Percentiles rank a stretch among this genome's conserved stretches.
phyloP scores from a whole-genome alignment of 2,888 invertebrate genomes.

The Lydus trimaculatus region DNA sequence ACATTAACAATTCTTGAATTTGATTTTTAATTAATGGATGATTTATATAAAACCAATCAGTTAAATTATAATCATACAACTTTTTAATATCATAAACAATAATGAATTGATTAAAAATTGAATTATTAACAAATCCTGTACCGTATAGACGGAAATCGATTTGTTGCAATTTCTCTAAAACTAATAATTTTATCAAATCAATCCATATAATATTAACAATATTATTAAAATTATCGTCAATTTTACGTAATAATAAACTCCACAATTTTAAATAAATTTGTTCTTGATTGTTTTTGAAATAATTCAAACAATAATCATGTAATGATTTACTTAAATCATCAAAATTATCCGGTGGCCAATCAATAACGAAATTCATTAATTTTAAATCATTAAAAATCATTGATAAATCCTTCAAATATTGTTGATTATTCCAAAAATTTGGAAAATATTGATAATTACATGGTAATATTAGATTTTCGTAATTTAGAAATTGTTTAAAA shows the following conservation, averaged over 20 bases:
- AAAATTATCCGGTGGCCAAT: constrained; percentile 58
- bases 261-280: constrained; percentile 64
- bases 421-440: constrained; percentile 64
- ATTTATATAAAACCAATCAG: constrained; percentile 67
- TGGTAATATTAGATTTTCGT: constrained; percentile 64
- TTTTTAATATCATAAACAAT: constrained; percentile 67
- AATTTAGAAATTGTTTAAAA: constrained; percentile 65
- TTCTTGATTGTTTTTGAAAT: constrained; percentile 62
- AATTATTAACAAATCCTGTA: constrained; percentile 45
- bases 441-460: constrained; percentile 74
- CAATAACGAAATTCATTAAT: constrained; percentile 62
- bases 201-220: constrained; percentile 63
- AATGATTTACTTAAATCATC: constrained; percentile 13
- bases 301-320: constrained; percentile 61
- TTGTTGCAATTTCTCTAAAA: constrained; percentile 64
- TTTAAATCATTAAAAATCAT: constrained; percentile 65
- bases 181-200: constrained; percentile 65
- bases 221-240: constrained; percentile 59
- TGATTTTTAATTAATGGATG: constrained; percentile 60
- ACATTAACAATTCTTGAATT: constrained; percentile 31
- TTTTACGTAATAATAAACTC: constrained; percentile 54
- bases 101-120: constrained; percentile 50
- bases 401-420: constrained; percentile 63
- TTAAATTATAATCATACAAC: constrained; percentile 63
- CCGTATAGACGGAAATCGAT: constrained; percentile 53